Evolutionary conservation across 92 coral and sea anemone species (phyloP).

Genomic region (Siderastrea siderea): DNA sequence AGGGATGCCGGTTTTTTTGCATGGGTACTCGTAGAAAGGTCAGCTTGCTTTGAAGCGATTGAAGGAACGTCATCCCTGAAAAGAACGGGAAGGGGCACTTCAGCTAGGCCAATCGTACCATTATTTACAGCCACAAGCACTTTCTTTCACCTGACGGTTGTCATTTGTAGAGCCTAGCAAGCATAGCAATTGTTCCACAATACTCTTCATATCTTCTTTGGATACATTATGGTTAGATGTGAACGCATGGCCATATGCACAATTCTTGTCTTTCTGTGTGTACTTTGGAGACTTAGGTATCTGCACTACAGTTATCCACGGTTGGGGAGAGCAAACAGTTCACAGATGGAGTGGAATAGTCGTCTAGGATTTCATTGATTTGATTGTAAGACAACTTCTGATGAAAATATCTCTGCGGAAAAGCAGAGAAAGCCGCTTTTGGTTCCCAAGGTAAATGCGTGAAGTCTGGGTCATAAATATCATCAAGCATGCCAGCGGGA

Average conservation of each 20-base stretch:
- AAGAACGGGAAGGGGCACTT: neutral
- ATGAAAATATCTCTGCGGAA: neutral
- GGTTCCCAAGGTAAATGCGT: neutral
- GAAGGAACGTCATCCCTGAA: constrained; percentile 14
- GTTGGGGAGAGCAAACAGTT: neutral
- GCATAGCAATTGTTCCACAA: neutral
- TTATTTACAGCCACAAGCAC: neutral
- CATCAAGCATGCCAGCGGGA: too few relatives aligned
- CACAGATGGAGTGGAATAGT: neutral
- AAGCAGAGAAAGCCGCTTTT: neutral
- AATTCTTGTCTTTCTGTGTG: constrained; percentile 1
- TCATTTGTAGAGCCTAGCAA: neutral
- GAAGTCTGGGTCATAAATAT: neutral
- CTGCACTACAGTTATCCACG: neutral
- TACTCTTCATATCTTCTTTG: neutral
- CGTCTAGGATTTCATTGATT: neutral
- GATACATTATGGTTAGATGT: constrained; percentile 4
- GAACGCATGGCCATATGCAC: neutral
- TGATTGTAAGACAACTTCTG: neutral
- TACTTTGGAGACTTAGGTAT: neutral
- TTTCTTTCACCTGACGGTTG: neutral
- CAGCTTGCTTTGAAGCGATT: constrained; percentile 19
- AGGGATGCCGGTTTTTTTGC: neutral
- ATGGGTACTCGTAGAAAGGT: neutral
- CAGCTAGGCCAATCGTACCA: neutral